These are phyloP conservation scores for Hemicordylus capensis DNA, from an alignment of 2,113 vertebrate genomes.

Conservation along the genomic window DNA sequence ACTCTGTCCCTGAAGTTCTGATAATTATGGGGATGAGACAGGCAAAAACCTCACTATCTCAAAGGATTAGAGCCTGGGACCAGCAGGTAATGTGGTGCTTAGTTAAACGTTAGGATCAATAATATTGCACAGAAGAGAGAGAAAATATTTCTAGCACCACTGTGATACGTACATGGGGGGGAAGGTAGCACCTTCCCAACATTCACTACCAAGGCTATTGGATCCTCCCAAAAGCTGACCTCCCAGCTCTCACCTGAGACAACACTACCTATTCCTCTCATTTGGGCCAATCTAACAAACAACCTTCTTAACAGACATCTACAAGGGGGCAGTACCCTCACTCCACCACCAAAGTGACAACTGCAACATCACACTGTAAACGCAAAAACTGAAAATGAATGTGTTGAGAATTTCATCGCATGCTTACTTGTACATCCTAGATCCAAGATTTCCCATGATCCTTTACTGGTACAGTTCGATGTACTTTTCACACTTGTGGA, in stretches of 20 bases:
- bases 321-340: not conserved
- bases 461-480: not conserved
- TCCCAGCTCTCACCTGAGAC: not conserved
- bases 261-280: not conserved
- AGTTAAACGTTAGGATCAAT: not conserved
- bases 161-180: not conserved
- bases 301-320: too few species aligned
- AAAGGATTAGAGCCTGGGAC: too few species aligned
- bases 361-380: not conserved
- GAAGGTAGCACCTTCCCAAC: not conserved
- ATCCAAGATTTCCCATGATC: conserved; percentile 30
- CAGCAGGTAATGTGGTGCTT: too few species aligned
- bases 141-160: not conserved
- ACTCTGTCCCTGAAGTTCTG: too few species aligned
- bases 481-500: not conserved
- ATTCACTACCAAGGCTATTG: not conserved
- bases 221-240: not conserved
- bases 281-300: not conserved
- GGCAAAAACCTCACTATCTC: too few species aligned
- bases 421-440: conserved; percentile 23
- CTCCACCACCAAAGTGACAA: not conserved
- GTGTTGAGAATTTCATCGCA: not conserved
- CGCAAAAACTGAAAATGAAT: not conserved
- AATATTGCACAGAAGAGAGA: not conserved
- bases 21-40: too few species aligned